These are phyloP conservation scores for Oreochromis grahami DNA, from an alignment of 2,797 vertebrate species.

Conservation along the genomic window DNA sequence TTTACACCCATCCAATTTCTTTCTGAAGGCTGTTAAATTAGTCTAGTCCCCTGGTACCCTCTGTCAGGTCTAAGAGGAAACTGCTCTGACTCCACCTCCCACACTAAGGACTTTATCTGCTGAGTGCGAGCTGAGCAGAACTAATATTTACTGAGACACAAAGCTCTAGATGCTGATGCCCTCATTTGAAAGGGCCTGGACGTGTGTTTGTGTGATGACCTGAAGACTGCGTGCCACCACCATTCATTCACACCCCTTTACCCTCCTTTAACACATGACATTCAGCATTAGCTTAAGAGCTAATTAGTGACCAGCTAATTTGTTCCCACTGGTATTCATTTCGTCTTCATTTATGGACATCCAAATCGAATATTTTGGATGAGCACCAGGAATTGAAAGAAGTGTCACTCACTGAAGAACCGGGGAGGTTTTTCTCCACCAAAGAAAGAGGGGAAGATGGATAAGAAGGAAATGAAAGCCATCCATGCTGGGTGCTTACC, in stretches of 20 bases:
- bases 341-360: slow-evolving; percentile 71
- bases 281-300: slow-evolving; percentile 63
- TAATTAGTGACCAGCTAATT: slow-evolving; percentile 75
- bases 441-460: slow-evolving; percentile 6
- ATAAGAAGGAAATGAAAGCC: slow-evolving; percentile 42
- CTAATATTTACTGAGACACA: slow-evolving; percentile 35
- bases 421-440: slow-evolving; percentile 11
- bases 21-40: slow-evolving; percentile 41
- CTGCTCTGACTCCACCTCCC: slow-evolving; percentile 18
- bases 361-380: slow-evolving; percentile 59
- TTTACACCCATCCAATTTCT: slow-evolving; percentile 43
- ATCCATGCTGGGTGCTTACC: slow-evolving; percentile 40
- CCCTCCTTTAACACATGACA: slow-evolving; percentile 55
- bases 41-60: slow-evolving; percentile 4
- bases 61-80: slow-evolving; percentile 31
- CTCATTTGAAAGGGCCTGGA: slow-evolving; percentile 11
- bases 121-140: slow-evolving; percentile 22
- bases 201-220: neutral
- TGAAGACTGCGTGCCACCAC: neutral
- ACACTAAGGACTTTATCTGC: slow-evolving; percentile 30
- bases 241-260: slow-evolving; percentile 34
- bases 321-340: slow-evolving; percentile 71
- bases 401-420: slow-evolving; percentile 37
- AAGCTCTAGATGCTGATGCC: slow-evolving; percentile 20
- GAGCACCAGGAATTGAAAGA: slow-evolving; percentile 54